Base-by-base conservation (phyloP, 2,888 invertebrate species). In the Rotaria sp. region DNA sequence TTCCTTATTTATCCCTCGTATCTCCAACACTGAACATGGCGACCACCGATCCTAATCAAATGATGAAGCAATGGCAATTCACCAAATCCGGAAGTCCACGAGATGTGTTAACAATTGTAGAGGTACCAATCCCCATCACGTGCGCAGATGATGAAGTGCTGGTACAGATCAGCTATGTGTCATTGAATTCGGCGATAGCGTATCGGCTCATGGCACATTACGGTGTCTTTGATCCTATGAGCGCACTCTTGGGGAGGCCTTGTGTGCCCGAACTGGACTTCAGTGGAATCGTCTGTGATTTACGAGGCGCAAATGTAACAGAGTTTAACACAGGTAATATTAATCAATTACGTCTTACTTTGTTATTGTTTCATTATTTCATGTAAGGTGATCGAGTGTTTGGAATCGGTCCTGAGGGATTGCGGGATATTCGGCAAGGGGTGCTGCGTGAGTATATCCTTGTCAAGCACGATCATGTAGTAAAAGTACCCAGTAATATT, bases 41-140 rank as follows among this genome's bases (percentile, higher is more conserved):
- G 26, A 57, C 57, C n/a, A 26, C 26, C 57, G 35, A 67, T 67
- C 67, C 30, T 30, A 67, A 35, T 67, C 30, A 30, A 35, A 67
- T 67, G 67, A 67, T 67, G 67, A 67, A 67, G 30, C 67, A 67
- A 67, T 67, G 67, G 67, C 67, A 67, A 35, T 67, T 67, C 67
- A 67, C 67, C 8, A 30, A 35, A 67, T 30, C 67, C 24, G 67
- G 67, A n/a, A 67, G 15, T 30, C 67, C 67, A 21, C 67, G 67
- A 67, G 67, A 67, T 67, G 35, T 67, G 8, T 67, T 67, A 35
- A 67, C 30, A 13, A 67, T 67, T 10, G 35, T 35, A 3, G 67
- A 67, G 35, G 35, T 67, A 67, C 67, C 67, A 5, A 67, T 67
- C 30, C 67, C 67, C 4, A 67, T 35, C 5, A 67, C 67, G 35